Percentiles rank a stretch among this genome's conserved stretches.
These are phyloP conservation scores for Apus apus DNA, from an alignment of 2,113 vertebrate genomes.

Conservation along the genomic window DNA sequence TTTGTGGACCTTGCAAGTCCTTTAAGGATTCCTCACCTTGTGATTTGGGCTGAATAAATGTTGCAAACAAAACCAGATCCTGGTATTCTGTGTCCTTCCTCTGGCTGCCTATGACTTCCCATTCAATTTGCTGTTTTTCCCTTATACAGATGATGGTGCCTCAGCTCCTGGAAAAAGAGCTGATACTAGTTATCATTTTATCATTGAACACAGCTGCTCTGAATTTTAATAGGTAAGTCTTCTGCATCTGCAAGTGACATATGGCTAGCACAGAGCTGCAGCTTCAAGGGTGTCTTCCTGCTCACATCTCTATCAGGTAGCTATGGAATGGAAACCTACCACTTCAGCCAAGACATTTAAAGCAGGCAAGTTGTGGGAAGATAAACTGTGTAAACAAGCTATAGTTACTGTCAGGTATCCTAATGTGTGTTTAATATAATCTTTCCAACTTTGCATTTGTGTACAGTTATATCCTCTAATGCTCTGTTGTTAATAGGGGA, in stretches of 20 bases:
- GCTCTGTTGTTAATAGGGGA: not conserved
- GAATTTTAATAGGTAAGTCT: conserved; percentile 51
- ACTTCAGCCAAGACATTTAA: conserved; percentile 14
- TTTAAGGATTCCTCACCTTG: not conserved
- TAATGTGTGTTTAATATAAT: not conserved
- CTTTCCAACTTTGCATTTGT: conserved; percentile 8
- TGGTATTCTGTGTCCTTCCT: not conserved
- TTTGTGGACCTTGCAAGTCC: not conserved
- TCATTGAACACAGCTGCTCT: conserved; percentile 48
- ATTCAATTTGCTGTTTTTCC: not conserved
- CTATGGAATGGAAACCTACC: conserved; percentile 2
- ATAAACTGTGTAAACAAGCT: not conserved
- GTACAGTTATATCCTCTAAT: not conserved
- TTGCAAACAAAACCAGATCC: not conserved
- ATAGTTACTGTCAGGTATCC: not conserved
- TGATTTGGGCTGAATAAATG: not conserved
- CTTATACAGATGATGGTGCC: not conserved
- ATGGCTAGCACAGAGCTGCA: conserved; percentile 32
- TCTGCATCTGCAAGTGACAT: conserved; percentile 55
- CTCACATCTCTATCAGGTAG: conserved; percentile 5
- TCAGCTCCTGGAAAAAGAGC: not conserved
- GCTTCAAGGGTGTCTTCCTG: not conserved
- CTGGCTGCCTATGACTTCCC: not conserved
- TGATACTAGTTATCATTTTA: conserved; percentile 41
- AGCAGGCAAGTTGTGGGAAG: not conserved